Evolutionary conservation across 2,797 vertebrate genomes (phyloP), one percentile per base, ranked within the genome.

Genomic region (Crocodylus rhombifer): DNA sequence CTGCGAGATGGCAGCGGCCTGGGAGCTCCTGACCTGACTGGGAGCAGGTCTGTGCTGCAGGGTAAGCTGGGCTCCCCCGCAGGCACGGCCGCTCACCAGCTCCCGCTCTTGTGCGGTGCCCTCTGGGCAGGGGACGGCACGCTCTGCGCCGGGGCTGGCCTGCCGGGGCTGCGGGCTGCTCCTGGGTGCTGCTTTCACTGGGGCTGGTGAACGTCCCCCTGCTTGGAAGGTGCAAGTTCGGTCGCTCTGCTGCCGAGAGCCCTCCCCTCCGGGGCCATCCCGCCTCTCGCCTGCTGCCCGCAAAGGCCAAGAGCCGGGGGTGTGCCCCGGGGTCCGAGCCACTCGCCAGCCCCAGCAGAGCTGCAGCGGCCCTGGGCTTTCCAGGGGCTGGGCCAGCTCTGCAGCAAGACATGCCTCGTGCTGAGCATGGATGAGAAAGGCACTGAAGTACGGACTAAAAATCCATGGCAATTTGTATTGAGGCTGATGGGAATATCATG

Each of bases 381-480:
- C 42, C 42, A 51, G 42, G 42, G 42, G 42, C 42, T 51, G 42
- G 42, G 6, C 21, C 57, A 25, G 69, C 55, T 58, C 5, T 7
- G 82, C 61, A 2, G 0, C 0, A 0, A 28, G 56, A 13, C 28
- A n/a, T 14, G 16, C 55, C 28, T 17, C 74, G 10, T 17, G 36
- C 9, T n/a, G 51, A 20, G 15, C 81, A 61, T 18, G 17, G 60
- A 73, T 51, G 65, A 36, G 18, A 1, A 17, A 36, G 20, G 56
- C 26, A 14, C 42, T 6, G 3, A 0, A 64, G 64, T 18, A 20
- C 23, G 10, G 61, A 51, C 61, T 62, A 14, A 65, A 83, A 75
- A 5, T 3, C 77, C 86, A 4, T 60, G 26, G 17, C 57, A 36
- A 36, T 23, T 90, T 57, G 30, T 36, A 11, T 28, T 17, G n/a